phyloP scores from a whole-genome alignment of 2,888 invertebrate species.

The Periphyllus acericola region DNA sequence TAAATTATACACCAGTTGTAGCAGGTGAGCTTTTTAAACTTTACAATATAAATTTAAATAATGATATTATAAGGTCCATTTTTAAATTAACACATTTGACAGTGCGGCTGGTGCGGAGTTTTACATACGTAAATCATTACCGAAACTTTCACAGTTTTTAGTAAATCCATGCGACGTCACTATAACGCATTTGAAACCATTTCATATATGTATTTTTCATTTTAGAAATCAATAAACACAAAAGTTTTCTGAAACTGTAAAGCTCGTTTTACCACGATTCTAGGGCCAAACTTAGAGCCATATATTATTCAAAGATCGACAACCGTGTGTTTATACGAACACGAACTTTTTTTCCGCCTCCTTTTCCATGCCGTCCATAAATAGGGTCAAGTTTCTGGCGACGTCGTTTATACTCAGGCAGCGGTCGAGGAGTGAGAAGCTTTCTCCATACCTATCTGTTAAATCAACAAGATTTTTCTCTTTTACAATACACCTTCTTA shows the following conservation, averaged over 20 bases:
- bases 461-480: slow-evolving; percentile 39
- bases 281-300: slow-evolving; percentile 5
- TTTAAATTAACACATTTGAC: neutral
- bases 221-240: slow-evolving; percentile 40
- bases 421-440: neutral
- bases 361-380: slow-evolving; percentile 5
- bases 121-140: neutral
- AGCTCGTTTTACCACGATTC: slow-evolving; percentile 25
- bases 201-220: neutral
- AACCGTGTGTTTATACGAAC: slow-evolving; percentile 25
- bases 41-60: too few species aligned
- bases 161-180: neutral
- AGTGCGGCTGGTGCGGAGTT: neutral
- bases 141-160: neutral
- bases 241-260: slow-evolving; percentile 14
- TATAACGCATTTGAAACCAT: neutral
- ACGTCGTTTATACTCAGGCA: slow-evolving; percentile 25
- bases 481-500: neutral
- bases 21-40: too few species aligned
- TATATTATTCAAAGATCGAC: slow-evolving; percentile 57
- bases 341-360: slow-evolving; percentile 14
- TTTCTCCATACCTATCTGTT: neutral
- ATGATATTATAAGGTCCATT: too few species aligned
- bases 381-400: slow-evolving; percentile 40
- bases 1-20: too few species aligned